phyloP scores from a whole-genome alignment of 2,113 vertebrate genomes.

The Atractosteus spatula region DNA sequence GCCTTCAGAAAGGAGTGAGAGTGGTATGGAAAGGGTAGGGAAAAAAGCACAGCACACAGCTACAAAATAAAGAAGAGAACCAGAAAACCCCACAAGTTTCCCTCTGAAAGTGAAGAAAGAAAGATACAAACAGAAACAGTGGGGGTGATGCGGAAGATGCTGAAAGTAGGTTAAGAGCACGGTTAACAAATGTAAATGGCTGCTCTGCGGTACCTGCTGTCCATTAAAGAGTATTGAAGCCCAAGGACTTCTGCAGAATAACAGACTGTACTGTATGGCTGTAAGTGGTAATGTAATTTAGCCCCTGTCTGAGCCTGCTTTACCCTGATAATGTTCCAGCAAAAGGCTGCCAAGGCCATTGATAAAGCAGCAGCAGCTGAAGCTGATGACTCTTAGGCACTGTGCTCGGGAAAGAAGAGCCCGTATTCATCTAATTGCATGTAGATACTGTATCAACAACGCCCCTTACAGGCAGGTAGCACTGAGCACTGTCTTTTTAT shows the following conservation, averaged over 20 bases:
- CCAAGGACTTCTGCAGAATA: conserved; percentile 17
- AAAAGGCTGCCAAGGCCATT: background rate
- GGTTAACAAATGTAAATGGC: conserved; percentile 11
- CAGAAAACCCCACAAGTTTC: background rate
- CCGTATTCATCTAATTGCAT: conserved; percentile 56
- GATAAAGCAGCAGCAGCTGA: too few species aligned
- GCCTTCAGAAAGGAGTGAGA: too few species aligned
- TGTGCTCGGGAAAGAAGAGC: conserved; percentile 38
- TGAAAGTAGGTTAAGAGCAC: conserved; percentile 19
- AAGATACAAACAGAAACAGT: conserved; percentile 1
- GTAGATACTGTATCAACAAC: conserved; percentile 21
- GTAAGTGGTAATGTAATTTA: background rate
- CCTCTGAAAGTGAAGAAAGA: background rate
- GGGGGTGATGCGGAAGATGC: conserved; percentile 20
- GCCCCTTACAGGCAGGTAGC: too few species aligned
- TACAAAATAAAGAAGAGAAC: conserved; percentile 8
- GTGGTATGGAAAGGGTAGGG: background rate
- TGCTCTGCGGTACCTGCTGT: conserved; percentile 19
- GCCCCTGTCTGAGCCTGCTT: conserved; percentile 5
- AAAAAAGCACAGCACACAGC: background rate
- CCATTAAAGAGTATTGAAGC: conserved; percentile 16
- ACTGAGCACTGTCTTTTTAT: too few species aligned
- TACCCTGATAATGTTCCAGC: conserved; percentile 18
- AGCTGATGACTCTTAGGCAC: too few species aligned
- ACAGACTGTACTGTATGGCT: conserved; percentile 14